Evolutionary conservation across 1,140 invertebrate genomes (phyloP).

Genomic region (Venturia canescens): DNA sequence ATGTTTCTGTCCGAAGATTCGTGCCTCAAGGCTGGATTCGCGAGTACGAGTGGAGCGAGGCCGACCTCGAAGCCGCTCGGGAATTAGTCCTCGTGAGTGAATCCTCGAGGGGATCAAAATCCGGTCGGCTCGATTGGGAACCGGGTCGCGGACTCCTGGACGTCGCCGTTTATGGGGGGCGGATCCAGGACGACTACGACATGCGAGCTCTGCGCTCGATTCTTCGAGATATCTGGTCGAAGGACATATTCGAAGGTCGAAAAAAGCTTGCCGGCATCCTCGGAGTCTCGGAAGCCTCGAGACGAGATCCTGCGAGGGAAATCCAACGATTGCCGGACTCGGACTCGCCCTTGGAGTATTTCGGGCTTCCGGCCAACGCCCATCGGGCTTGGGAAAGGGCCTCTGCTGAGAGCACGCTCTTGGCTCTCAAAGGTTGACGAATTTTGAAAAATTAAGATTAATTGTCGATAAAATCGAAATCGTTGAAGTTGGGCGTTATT

Average conservation of each 20-base stretch:
- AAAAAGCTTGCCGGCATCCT: constrained; percentile 78
- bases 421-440: constrained; percentile 80
- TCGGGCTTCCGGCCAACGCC: constrained; percentile 90
- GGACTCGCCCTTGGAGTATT: constrained; percentile 82
- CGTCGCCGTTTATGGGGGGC: constrained; percentile 91
- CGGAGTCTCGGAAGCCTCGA: constrained; percentile 75
- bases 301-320: constrained; percentile 80
- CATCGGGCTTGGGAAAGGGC: constrained; percentile 87
- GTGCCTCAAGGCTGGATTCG: constrained; percentile 76
- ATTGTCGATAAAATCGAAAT: not conserved
- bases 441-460: not conserved
- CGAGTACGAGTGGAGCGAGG: constrained; percentile 91
- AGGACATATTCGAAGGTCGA: constrained; percentile 79
- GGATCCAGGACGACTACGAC: constrained; percentile 91
- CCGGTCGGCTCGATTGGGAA: constrained; percentile 80
- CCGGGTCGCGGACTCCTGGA: constrained; percentile 89
- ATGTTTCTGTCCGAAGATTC: constrained; percentile 59
- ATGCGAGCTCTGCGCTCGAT: constrained; percentile 85
- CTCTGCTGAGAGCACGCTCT: constrained; percentile 80
- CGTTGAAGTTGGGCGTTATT: no score
- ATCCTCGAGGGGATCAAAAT: constrained; percentile 57
- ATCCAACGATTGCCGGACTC: constrained; percentile 82
- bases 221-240: constrained; percentile 84
- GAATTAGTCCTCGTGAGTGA: constrained; percentile 82
- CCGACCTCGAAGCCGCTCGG: constrained; percentile 88